These are phyloP conservation scores for Agrochola litura DNA, from an alignment of 2,888 invertebrate species.

Conservation along the genomic window DNA sequence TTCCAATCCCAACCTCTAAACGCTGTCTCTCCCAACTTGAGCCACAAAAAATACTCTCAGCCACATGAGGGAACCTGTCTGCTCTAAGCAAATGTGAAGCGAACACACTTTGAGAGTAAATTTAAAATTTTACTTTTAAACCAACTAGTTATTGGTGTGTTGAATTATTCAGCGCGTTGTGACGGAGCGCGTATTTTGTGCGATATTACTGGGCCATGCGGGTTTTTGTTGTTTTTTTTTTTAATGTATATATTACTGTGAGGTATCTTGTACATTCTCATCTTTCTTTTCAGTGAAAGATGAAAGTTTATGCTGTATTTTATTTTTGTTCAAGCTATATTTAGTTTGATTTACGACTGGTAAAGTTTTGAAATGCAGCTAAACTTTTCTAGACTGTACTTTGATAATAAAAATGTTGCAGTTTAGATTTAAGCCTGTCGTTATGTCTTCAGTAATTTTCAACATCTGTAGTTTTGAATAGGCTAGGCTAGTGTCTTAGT, in stretches of 20 bases:
- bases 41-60: slow-evolving; percentile 63
- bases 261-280: too few species aligned
- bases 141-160: slow-evolving; percentile 72
- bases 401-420: not conserved
- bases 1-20: not conserved
- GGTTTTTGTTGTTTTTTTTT: slow-evolving; percentile 16
- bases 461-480: too few species aligned
- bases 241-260: too few species aligned
- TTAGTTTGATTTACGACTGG: not conserved
- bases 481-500: too few species aligned
- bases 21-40: slow-evolving; percentile 37
- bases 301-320: too few species aligned
- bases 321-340: too few species aligned
- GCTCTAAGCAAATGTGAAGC: slow-evolving; percentile 80
- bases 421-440: too few species aligned
- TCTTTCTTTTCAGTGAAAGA: too few species aligned
- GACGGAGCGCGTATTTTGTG: slow-evolving; percentile 51
- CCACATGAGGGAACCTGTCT: slow-evolving; percentile 76
- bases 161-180: slow-evolving; percentile 70
- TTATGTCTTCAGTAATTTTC: too few species aligned
- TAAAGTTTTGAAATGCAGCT: not conserved
- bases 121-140: slow-evolving; percentile 80
- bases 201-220: slow-evolving; percentile 41
- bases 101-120: slow-evolving; percentile 77
- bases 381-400: not conserved